Evolutionary conservation across 2,113 vertebrate genomes (phyloP).

Genomic region (Dipodomys stephensi): DNA sequence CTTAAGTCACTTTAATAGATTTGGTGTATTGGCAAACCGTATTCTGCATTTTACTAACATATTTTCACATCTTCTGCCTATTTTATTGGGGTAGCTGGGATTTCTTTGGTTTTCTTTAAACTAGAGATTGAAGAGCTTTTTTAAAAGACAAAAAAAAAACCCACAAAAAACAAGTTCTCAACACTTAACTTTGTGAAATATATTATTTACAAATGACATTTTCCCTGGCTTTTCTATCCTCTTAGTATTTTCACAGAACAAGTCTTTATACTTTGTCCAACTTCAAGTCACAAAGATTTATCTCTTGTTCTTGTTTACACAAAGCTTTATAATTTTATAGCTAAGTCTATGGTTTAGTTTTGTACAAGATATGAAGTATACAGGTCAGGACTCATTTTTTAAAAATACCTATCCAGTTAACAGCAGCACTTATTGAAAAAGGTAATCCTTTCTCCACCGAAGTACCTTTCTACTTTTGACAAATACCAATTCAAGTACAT

Average conservation of each 20-base stretch:
- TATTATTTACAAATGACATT: too few species aligned
- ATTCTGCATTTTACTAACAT: slow-evolving; percentile 8
- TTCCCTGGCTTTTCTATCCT: not conserved
- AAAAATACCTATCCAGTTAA: not conserved
- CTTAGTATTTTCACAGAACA: not conserved
- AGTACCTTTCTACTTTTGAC: not conserved
- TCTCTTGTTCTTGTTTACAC: not conserved
- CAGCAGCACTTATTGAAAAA: not conserved
- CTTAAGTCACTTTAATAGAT: not conserved
- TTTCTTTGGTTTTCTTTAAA: not conserved
- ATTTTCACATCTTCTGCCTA: not conserved
- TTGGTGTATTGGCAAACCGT: not conserved
- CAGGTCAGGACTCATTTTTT: not conserved
- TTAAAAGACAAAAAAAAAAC: too few species aligned
- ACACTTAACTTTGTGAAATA: too few species aligned
- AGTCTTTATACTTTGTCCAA: not conserved
- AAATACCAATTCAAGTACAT: not conserved
- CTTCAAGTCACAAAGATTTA: slow-evolving; percentile 1
- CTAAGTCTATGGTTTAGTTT: not conserved
- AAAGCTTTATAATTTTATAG: not conserved
- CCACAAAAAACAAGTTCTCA: too few species aligned
- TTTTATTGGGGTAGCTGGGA: not conserved
- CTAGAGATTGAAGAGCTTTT: too few species aligned
- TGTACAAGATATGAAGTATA: not conserved
- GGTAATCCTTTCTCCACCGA: not conserved